A percentile compares a stretch with the other conserved stretches of the same genome.
phyloP scores from a whole-genome alignment of 2,113 vertebrate genomes.

The Tylochromis polylepis region DNA sequence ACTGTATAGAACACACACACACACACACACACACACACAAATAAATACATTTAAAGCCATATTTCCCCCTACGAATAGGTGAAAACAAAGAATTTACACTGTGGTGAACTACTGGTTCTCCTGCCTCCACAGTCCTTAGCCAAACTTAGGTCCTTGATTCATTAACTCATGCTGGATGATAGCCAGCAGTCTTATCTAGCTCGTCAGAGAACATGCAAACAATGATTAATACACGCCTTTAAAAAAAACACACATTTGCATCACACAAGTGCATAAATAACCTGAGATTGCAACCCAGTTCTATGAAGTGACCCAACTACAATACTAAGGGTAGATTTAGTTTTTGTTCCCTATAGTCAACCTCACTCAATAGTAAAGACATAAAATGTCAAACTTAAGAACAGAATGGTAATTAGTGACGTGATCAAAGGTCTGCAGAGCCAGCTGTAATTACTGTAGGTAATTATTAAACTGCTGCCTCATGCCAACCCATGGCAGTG shows the following conservation, averaged over 20 bases:
- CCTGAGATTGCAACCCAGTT: not conserved
- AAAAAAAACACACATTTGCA: not conserved
- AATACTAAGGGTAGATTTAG: not conserved
- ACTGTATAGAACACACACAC: no score
- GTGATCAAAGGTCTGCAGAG: slow-evolving; percentile 30
- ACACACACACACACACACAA: no score
- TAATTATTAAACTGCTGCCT: slow-evolving; percentile 46
- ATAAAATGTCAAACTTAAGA: not conserved
- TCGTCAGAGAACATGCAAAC: slow-evolving; percentile 10
- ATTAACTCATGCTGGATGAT: not conserved
- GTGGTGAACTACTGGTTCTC: not conserved
- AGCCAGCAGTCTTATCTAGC: not conserved
- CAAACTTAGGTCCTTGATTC: not conserved
- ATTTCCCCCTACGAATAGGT: not conserved
- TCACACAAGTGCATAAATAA: not conserved
- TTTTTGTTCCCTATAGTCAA: not conserved
- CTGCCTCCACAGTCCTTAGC: not conserved
- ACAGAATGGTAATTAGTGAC: not conserved
- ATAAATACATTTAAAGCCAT: slow-evolving; percentile 38
- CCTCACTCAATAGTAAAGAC: not conserved
- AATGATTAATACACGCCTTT: not conserved
- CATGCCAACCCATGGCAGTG: not conserved
- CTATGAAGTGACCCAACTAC: not conserved
- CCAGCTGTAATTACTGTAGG: not conserved
- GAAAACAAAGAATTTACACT: not conserved